phyloP scores from a whole-genome alignment of 2,797 vertebrate genomes.

The Ispidina picta region DNA sequence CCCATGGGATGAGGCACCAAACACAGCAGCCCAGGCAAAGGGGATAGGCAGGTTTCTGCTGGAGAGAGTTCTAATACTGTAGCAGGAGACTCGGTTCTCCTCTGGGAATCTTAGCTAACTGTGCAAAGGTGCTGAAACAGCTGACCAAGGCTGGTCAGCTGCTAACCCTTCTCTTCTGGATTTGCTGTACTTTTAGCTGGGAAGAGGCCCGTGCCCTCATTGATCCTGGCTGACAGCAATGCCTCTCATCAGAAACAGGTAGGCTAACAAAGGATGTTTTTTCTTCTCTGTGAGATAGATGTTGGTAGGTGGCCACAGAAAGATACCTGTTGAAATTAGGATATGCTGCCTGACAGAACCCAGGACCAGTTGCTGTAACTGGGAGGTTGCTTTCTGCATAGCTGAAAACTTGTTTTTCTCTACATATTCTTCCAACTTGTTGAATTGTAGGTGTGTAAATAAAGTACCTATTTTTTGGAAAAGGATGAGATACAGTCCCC shows the following conservation, averaged over 20 bases:
- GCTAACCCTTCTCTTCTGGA: not conserved
- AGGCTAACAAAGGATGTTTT: not conserved
- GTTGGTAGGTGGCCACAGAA: not conserved
- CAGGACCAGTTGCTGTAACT: not conserved
- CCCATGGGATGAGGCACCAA: not conserved
- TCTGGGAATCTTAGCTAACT: not conserved
- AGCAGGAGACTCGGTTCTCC: fast-evolving
- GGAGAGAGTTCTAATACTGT: not conserved
- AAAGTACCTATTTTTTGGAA: not conserved
- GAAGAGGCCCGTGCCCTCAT: fast-evolving
- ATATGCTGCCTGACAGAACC: not conserved
- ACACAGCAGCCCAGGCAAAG: fast-evolving
- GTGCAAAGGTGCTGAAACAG: not conserved
- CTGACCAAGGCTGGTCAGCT: not conserved
- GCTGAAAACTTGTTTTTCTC: not conserved
- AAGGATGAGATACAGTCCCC: not conserved
- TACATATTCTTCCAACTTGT: not conserved
- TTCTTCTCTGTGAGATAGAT: not conserved
- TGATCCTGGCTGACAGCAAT: fast-evolving
- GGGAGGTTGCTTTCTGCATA: not conserved
- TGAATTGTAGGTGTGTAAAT: not conserved
- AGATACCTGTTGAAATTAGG: not conserved
- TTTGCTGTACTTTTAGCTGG: not conserved
- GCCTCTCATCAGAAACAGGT: not conserved
- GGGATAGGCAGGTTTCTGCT: not conserved